phyloP scores from a whole-genome alignment of 2,113 vertebrate species.

The Channa argus region DNA sequence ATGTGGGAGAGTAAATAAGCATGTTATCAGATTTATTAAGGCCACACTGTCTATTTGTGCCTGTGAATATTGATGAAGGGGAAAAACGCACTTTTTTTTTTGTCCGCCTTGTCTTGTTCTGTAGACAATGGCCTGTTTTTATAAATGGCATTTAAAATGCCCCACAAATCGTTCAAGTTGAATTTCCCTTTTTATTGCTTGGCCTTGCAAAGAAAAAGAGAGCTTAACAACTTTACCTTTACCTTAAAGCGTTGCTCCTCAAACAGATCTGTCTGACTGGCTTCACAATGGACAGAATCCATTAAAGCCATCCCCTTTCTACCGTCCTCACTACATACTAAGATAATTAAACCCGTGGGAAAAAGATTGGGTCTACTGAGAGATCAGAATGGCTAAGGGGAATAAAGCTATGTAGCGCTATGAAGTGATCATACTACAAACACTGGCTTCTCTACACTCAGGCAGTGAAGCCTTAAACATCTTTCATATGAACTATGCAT shows the following conservation, averaged over 20 bases:
- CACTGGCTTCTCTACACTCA: conserved; percentile 23
- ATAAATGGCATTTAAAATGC: conserved; percentile 23
- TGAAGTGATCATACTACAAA: conserved; percentile 45
- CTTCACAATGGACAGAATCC: conserved; percentile 55
- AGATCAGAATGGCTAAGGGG: conserved; percentile 22
- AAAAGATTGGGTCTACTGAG: conserved; percentile 36
- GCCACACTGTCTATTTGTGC: conserved; percentile 49
- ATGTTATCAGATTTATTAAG: conserved; percentile 67
- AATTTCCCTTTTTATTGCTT: conserved; percentile 17
- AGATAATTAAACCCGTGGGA: conserved; percentile 81
- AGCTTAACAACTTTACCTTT: background rate
- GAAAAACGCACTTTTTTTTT: conserved; percentile 15
- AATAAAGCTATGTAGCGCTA: conserved; percentile 19
- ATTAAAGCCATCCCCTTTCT: conserved; percentile 78
- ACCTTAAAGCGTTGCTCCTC: background rate
- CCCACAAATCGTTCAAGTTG: conserved; percentile 6
- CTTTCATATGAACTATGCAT: conserved; percentile 1
- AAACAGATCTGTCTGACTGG: conserved; percentile 61
- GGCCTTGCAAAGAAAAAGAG: background rate
- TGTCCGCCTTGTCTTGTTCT: conserved; percentile 2
- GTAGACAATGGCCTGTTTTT: background rate
- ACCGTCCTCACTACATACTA: conserved; percentile 53
- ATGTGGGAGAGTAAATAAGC: conserved; percentile 38
- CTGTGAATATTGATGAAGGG: conserved; percentile 58
- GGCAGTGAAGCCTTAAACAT: background rate